Conservation (phyloP, 2,113 vertebrate genomes). For the Tachysurus vachellii region DNA sequence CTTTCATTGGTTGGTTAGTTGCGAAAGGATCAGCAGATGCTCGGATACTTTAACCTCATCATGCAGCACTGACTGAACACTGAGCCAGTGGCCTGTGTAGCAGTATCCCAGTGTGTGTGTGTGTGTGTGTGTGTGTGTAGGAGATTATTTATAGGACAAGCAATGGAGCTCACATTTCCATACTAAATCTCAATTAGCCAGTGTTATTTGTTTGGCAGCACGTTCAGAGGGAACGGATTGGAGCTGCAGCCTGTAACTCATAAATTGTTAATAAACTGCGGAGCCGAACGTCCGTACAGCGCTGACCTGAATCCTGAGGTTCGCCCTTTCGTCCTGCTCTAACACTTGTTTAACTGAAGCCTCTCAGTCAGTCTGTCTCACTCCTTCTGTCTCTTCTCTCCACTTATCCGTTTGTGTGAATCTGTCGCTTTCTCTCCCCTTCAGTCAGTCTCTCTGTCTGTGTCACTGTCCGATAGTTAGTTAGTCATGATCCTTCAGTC, state of each 20-base stretch:
- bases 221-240: constrained; percentile 61
- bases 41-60: constrained; percentile 48
- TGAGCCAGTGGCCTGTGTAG: constrained; percentile 36
- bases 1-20: not conserved
- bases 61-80: constrained; percentile 67
- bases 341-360: not conserved
- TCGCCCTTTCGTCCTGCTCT: constrained; percentile 37
- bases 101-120: not conserved
- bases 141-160: constrained; percentile 62
- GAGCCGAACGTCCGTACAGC: constrained; percentile 73
- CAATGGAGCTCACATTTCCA: constrained; percentile 65
- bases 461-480: not conserved
- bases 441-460: too few species aligned
- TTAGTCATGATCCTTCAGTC: not conserved
- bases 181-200: constrained; percentile 74
- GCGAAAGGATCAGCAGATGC: not conserved
- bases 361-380: not conserved
- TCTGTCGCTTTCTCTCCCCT: too few species aligned
- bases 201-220: constrained; percentile 69
- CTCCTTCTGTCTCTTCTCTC: not conserved
- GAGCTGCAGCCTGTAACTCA: constrained; percentile 65
- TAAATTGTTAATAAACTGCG: constrained; percentile 81
- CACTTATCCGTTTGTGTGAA: not conserved
- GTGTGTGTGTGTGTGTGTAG: constrained; percentile 40
- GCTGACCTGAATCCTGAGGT: constrained; percentile 69